A percentile compares a stretch with the other conserved stretches of the same genome.
Conservation (phyloP, 2,797 vertebrate species). For the Crax fasciolata region DNA sequence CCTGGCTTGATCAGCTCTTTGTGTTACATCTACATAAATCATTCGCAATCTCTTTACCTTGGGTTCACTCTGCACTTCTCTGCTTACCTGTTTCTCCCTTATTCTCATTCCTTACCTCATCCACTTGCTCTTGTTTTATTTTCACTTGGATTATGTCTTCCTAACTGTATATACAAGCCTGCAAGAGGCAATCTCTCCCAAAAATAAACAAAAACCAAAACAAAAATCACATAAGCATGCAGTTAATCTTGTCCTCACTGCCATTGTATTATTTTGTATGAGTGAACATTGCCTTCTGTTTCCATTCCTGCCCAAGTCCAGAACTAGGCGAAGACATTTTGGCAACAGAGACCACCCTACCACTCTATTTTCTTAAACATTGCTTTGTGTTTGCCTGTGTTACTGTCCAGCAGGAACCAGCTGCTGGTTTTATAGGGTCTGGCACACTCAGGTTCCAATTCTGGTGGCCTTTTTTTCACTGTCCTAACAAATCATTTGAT, state of each 20-base stretch:
- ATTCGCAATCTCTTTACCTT: neutral
- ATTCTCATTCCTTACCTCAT: neutral
- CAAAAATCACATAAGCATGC: neutral
- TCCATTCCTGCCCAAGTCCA: neutral
- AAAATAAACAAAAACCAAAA: neutral
- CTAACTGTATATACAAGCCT: neutral
- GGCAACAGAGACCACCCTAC: neutral
- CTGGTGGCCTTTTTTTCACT: neutral
- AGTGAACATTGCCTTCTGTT: neutral
- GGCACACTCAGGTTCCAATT: neutral
- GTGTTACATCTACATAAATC: neutral
- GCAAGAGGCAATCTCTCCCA: neutral
- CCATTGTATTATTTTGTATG: neutral
- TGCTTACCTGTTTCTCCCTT: neutral
- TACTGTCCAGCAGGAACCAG: neutral
- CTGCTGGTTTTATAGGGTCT: neutral
- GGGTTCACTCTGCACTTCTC: neutral
- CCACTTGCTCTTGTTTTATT: neutral
- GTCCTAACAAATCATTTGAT: neutral
- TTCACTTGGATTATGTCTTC: neutral
- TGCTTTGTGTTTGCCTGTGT: neutral
- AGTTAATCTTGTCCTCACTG: neutral
- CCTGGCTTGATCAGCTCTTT: neutral
- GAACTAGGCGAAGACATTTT: neutral
- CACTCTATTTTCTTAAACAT: neutral